Percentiles rank a stretch among this genome's conserved stretches.
Conservation (phyloP, 2,797 vertebrate species). For the Synaphobranchus kaupii region DNA sequence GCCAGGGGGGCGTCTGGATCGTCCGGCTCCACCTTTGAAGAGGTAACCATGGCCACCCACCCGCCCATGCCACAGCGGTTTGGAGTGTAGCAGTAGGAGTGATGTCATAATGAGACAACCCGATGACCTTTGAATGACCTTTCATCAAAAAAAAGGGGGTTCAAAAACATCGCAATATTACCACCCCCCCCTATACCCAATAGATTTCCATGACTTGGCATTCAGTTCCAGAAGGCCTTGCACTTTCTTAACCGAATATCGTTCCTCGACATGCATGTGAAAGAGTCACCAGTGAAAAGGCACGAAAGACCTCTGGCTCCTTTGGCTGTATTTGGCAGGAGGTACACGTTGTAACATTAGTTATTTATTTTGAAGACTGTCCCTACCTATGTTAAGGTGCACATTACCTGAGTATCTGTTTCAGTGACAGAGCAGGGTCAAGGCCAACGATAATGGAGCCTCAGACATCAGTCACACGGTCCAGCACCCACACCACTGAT, state of each 20-base stretch:
- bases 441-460: no score
- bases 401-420: no score
- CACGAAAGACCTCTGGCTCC: background rate
- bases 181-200: background rate
- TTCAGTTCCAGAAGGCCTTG: background rate
- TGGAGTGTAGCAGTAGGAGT: background rate
- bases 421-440: no score
- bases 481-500: background rate
- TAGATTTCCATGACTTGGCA: background rate
- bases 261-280: background rate
- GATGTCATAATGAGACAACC: background rate
- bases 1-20: constrained; percentile 71
- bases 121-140: background rate
- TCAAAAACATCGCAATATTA: background rate
- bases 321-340: background rate
- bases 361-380: background rate
- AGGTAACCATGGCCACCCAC: constrained; percentile 60
- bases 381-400: no score
- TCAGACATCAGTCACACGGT: background rate
- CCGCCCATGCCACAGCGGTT: no score
- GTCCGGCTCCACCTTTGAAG: constrained; percentile 66
- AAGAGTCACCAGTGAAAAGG: background rate
- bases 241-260: background rate
- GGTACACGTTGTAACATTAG: background rate
- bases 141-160: background rate